Evolutionary conservation across 2,888 invertebrate species (phyloP), one percentile per base, ranked within the genome.

Genomic region (Ectropis crepuscularia): DNA sequence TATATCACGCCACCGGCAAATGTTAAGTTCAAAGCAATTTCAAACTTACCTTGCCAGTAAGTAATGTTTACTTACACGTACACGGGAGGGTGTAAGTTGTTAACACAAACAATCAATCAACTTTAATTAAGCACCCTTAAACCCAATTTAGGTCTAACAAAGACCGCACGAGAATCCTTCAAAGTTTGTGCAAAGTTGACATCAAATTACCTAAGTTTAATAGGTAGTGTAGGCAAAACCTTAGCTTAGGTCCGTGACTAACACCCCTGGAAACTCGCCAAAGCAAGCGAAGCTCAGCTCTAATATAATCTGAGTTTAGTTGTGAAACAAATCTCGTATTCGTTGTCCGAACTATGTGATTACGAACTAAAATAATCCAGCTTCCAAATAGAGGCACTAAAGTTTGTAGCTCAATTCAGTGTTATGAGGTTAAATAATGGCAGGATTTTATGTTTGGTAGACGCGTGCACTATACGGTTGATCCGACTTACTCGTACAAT

Each of bases 231-330:
- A 69, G 66, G 72, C 68, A 71, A 69, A 72, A 68, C 75, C 71
- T 72, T 70, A 77, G 76, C 67, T 75, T 70, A 76, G 72, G 75
- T 71, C 71, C 76, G 77, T 75, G 78, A 76, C 82, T 80, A 82
- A 80, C 74, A 73, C 76, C 75, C 69, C 80, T 88, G 88, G 88
- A 86, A 77, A 72, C 71, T 64, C 70, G 87, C 89, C 89, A 88
- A 86, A 83, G 85, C 78, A 85, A 88, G 86, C 85, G 85, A 76
- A 69, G 76, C 78, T 76, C 77, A 85, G 85, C 83, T 85, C 75
- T 88, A 86, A 88, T 87, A 88, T 87, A 79, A 89, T 89, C 89
- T 83, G 80, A 84, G 84, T 83, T 83, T 82, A 81, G 84, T 83
- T 83, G 80, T 74, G 77, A 85, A 88, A 88, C 88, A 87, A 87